Conservation (phyloP, 2,888 invertebrate species). For the Pterobdella sp. region DNA sequence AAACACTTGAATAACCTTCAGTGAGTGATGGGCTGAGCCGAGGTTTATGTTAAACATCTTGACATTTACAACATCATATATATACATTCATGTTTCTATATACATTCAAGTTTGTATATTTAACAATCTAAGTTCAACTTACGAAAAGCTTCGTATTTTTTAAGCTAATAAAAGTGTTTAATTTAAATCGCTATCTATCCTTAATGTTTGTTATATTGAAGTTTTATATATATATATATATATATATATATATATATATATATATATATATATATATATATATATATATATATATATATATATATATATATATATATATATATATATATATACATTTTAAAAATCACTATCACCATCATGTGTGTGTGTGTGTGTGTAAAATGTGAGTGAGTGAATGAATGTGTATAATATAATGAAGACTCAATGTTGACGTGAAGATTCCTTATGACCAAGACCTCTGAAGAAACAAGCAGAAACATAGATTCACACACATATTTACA, state of each 20-base stretch:
- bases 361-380: slow-evolving; percentile 16
- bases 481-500: slow-evolving; percentile 8
- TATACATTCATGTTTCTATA: too few species aligned
- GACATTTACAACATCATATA: background rate
- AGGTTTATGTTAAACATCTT: background rate
- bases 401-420: background rate
- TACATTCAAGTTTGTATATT: too few species aligned
- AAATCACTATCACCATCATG: too few species aligned
- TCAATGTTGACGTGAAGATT: too few species aligned
- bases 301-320: slow-evolving; percentile 15
- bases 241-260: slow-evolving; percentile 18
- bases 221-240: slow-evolving; percentile 12
- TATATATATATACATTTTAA: slow-evolving; percentile 20
- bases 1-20: too few species aligned
- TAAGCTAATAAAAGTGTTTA: too few species aligned
- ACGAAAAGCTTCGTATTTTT: too few species aligned
- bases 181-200: too few species aligned
- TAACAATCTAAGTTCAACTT: too few species aligned
- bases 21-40: too few species aligned
- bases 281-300: slow-evolving; percentile 23
- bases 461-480: background rate
- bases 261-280: slow-evolving; percentile 4
- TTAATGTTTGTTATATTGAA: background rate
- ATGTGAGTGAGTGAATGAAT: background rate
- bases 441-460: background rate